phyloP scores from a whole-genome alignment of 2,113 vertebrate species.

The Ardeotis arabs region DNA sequence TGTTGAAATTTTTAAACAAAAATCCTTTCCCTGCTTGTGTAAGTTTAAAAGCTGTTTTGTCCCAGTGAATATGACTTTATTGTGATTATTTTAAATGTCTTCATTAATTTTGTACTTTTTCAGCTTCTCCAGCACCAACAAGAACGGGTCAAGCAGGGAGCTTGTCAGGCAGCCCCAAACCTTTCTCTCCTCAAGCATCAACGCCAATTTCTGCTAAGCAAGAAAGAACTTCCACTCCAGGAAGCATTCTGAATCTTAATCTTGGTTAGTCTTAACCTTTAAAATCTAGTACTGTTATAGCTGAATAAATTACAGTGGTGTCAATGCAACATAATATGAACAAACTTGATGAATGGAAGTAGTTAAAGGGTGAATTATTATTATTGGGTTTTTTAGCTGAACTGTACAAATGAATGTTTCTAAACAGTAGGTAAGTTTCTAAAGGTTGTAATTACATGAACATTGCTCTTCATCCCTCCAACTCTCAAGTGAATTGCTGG shows the following conservation, averaged over 20 bases:
- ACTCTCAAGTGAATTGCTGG: neutral
- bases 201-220: slow-evolving; percentile 82
- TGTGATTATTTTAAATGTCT: neutral
- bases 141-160: slow-evolving; percentile 88
- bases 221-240: slow-evolving; percentile 86
- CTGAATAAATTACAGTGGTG: neutral
- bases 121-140: slow-evolving; percentile 90
- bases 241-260: slow-evolving; percentile 96
- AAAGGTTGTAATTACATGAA: neutral
- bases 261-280: slow-evolving; percentile 83
- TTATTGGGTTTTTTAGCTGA: neutral
- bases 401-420: neutral
- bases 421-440: neutral
- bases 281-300: neutral
- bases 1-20: neutral
- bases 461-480: neutral
- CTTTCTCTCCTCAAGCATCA: slow-evolving; percentile 87
- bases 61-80: neutral
- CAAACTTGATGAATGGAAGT: neutral
- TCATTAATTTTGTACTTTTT: slow-evolving; percentile 52
- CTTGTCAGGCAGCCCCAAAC: slow-evolving; percentile 89
- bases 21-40: neutral
- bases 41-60: neutral
- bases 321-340: neutral
- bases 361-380: neutral